Conservation (phyloP, 2,888 invertebrate species). For the Zaprionus lineosus region DNA sequence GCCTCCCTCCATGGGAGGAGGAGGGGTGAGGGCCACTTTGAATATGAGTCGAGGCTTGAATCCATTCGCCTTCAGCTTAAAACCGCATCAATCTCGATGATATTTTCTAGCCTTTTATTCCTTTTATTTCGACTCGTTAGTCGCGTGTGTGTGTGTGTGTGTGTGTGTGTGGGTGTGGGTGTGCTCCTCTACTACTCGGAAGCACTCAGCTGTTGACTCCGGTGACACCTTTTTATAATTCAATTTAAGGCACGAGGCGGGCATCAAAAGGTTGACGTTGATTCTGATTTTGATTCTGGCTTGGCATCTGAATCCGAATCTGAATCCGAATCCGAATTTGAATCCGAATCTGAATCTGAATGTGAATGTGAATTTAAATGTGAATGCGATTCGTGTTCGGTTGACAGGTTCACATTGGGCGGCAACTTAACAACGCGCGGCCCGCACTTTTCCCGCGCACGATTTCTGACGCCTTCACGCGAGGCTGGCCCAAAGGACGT, state of each 20-base stretch:
- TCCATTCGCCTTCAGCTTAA: slow-evolving; percentile 55
- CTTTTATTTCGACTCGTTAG: background rate
- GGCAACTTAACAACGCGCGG: slow-evolving; percentile 51
- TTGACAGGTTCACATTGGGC: slow-evolving; percentile 3
- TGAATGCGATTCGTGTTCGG: too few relatives aligned
- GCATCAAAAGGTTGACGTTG: slow-evolving; percentile 62
- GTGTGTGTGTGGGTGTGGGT: background rate
- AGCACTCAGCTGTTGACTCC: slow-evolving; percentile 54
- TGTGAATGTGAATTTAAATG: too few relatives aligned
- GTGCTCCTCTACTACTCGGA: slow-evolving; percentile 32
- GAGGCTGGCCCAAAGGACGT: slow-evolving; percentile 44
- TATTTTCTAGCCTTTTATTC: slow-evolving; percentile 1
- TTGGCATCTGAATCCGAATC: too few relatives aligned
- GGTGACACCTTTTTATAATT: slow-evolving; percentile 69
- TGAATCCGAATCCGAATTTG: too few relatives aligned
- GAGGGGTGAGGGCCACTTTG: slow-evolving; percentile 4
- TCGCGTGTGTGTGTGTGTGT: background rate
- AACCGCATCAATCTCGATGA: slow-evolving; percentile 50
- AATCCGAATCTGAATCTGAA: too few relatives aligned
- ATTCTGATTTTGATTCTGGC: slow-evolving; percentile 27
- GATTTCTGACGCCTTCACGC: slow-evolving; percentile 62
- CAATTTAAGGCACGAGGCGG: slow-evolving; percentile 59
- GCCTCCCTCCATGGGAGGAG: too few relatives aligned
- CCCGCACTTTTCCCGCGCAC: slow-evolving; percentile 36
- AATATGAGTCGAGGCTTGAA: slow-evolving; percentile 40